Percentiles rank a stretch among this genome's conserved stretches.
Evolutionary conservation across 2,797 vertebrate genomes (phyloP).

Genomic region (Chromis chromis): DNA sequence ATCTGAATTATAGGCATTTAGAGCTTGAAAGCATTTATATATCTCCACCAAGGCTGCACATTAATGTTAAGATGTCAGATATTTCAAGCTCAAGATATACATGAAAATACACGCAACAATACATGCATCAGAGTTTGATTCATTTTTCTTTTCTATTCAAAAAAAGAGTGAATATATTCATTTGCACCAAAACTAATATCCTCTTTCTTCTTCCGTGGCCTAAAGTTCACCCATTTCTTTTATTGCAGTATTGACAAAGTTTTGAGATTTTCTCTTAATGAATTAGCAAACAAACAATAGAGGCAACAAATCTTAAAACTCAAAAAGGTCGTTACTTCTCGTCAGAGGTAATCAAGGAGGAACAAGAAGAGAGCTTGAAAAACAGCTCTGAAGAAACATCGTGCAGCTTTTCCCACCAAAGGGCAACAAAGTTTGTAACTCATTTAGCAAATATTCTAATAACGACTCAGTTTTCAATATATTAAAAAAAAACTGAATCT

Average conservation of each 20-base stretch:
- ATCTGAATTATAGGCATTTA: too few species aligned
- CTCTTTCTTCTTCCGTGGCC: neutral
- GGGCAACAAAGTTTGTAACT: neutral
- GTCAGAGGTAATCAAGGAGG: slow-evolving; percentile 6
- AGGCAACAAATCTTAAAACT: neutral
- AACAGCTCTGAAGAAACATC: neutral
- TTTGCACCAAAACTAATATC: neutral
- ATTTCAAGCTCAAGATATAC: neutral
- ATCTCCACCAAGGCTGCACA: neutral
- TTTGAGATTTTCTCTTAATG: slow-evolving; percentile 12
- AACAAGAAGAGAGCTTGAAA: neutral
- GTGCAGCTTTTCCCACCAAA: slow-evolving; percentile 9
- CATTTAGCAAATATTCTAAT: neutral
- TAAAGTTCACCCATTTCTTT: neutral
- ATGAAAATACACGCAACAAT: neutral
- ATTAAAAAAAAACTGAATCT: neutral
- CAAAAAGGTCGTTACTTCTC: neutral
- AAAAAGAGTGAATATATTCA: neutral
- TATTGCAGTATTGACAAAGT: neutral
- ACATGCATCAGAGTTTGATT: neutral
- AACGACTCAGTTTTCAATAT: too few species aligned
- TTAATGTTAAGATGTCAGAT: neutral
- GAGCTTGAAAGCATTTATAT: neutral
- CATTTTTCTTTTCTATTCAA: neutral
- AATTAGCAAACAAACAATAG: neutral